Conservation (phyloP, 2,797 vertebrate species). For the Tokudaia tokunoshimensis region DNA sequence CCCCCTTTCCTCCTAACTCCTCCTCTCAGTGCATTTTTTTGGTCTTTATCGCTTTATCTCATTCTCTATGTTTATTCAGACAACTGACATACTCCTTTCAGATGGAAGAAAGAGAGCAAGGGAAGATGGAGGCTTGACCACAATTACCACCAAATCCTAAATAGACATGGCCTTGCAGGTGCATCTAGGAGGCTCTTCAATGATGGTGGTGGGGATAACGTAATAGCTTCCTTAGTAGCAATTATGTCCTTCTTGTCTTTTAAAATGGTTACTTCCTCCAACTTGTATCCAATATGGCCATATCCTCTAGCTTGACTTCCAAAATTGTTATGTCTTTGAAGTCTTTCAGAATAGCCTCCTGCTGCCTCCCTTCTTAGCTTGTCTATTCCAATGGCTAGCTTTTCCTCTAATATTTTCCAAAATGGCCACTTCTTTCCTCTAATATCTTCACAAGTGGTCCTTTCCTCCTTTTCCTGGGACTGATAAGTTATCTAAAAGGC, state of each 20-base stretch:
- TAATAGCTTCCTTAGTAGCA: neutral
- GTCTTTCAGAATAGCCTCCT: neutral
- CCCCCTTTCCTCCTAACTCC: neutral
- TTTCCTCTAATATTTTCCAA: neutral
- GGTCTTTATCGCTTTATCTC: neutral
- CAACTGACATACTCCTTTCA: neutral
- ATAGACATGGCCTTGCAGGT: neutral
- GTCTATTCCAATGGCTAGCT: neutral
- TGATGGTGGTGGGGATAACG: neutral
- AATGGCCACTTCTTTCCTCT: neutral
- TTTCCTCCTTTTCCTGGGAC: neutral
- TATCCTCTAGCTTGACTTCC: neutral
- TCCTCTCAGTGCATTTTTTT: neutral
- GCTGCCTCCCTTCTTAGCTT: neutral
- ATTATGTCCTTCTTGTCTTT: neutral
- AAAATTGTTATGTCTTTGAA: neutral
- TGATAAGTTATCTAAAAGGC: no score
- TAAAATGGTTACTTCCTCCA: neutral
- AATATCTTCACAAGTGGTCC: neutral
- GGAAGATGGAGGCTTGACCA: neutral
- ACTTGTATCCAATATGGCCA: neutral
- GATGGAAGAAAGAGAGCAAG: neutral
- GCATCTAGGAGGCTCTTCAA: neutral
- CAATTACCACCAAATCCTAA: rapidly evolving
- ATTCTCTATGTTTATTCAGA: neutral